A percentile compares a stretch with the other conserved stretches of the same genome.
phyloP scores from a whole-genome alignment of 2,797 vertebrate genomes.

The Hybognathus amarus region DNA sequence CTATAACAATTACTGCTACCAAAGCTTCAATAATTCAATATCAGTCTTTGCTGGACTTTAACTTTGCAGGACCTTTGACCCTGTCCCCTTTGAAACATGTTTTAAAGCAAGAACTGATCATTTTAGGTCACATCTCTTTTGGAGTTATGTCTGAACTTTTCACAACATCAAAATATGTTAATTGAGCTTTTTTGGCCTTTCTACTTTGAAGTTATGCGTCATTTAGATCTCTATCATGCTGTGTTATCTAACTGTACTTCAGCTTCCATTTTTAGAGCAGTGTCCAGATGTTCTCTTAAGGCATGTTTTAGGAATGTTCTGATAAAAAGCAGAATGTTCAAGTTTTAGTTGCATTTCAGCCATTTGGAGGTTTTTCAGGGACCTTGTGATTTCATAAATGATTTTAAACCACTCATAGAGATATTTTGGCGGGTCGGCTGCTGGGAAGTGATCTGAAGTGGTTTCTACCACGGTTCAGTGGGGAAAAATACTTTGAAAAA shows the following conservation, averaged over 20 bases:
- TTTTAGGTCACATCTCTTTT: not conserved
- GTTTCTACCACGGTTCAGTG: not conserved
- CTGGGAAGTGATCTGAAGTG: not conserved
- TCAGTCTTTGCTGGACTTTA: not conserved
- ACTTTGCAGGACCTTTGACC: not conserved
- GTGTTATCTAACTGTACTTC: not conserved
- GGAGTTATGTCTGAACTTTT: not conserved
- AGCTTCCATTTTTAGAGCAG: not conserved
- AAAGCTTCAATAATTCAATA: not conserved
- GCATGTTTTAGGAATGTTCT: slow-evolving; percentile 7
- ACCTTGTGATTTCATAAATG: not conserved
- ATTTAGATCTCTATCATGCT: slow-evolving; percentile 8
- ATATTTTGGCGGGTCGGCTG: not conserved
- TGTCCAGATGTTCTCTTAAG: not conserved
- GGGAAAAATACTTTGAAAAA: not conserved
- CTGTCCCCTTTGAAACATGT: not conserved
- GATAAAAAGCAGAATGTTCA: slow-evolving; percentile 21
- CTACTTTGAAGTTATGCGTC: not conserved
- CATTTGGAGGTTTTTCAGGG: not conserved
- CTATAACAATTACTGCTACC: not conserved
- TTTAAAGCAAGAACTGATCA: not conserved
- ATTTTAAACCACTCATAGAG: not conserved
- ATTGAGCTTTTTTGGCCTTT: not conserved
- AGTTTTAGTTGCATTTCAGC: not conserved
- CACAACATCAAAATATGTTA: not conserved